Base-by-base conservation (phyloP, 2,888 invertebrate species). In the Trachelus stipa region DNA sequence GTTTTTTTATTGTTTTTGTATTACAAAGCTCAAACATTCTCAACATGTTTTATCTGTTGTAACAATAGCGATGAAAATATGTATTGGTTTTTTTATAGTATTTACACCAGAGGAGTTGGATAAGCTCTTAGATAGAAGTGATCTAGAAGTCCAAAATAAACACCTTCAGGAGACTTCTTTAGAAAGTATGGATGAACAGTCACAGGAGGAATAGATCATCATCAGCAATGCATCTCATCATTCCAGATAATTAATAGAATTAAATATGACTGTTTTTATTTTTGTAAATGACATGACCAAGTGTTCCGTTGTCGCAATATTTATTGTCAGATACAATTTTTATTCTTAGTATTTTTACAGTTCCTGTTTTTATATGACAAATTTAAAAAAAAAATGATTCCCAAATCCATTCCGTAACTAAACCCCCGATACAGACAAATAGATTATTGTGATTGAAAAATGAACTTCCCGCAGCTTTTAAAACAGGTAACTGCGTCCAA, bases 101-200 rank as follows among this genome's bases (percentile, higher is more conserved):
- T 92, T 92, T 68, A 90, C 92, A 12, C 91, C 92, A 31, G 87
- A 90, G 73, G 92, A 93, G 82, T 86, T 93, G 35, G 88, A 92
- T 73, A 87, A 88, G 74, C 78, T 93, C 1, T 81, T 93, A 71
- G 93, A 93, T 80, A 88, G 93, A 80, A 91, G 90, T 76, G 92
- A 92, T 80, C 81, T 92, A 69, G 71, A 56, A 56, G 56, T 23
- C 9, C 23, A 56, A 23, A 1, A 56, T 23, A 23, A 56, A 56
- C 56, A 2, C 6, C 23, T 1, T 23, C 9, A 23, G 23, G 23
- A 56, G 9, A 56, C 2, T 56, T 56, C 23, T 9, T 23, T 23
- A 9, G 56, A 56, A 9, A 56, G 56, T 23, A 56, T 9, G 0
- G 56, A 56, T 9, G 56, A 56, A 56, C 2, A 9, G 1, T 56